Base-by-base conservation (phyloP, 2,797 vertebrate species). In the Micromesistius poutassou region DNA sequence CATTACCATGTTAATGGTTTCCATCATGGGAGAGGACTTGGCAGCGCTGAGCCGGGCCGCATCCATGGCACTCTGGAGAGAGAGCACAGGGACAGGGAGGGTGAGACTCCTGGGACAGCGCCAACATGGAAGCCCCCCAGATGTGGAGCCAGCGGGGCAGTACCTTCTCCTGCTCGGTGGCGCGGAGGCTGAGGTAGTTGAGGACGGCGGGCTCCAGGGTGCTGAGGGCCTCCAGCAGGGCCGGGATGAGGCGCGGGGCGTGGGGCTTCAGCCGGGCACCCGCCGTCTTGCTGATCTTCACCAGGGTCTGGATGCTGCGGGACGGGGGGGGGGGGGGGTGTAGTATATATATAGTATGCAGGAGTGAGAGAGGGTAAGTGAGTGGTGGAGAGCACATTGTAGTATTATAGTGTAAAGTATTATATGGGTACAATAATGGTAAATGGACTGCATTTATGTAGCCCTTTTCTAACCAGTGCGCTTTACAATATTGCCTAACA, bases 1-100 rank as follows among this genome's bases (percentile, higher is more conserved):
- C 85, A 89, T 89, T 91, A 98, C 98, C 97, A 98, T 97, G 89
- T 98, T 98, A 83, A 99, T 91, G 0, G 98, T 99, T 92, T 99
- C 98, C 98, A 99, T 99, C 97, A 99, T 98, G 46, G 97, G 98
- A 82, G 98, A 99, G 3, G 97, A 97, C 83, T 97, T 99, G 76
- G 97, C 97, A 89, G 97, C 97, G 89, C 95, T 99, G 81, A 99
- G 95, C 84, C 98, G 95, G 79, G 98, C 97, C 81, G 94, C 96
- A 79, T 99, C 98, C 98, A 99, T 96, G 74, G 96, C 96, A 89
- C 94, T 94, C 98, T 99, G 22, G 62, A 78, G 72, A 62, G 62
- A 71, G 14, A 75, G 31, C 5, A 71, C 5, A 73, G n/a, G 55
- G 2, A 73, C 73, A 33, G 5, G 55, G 55, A 1, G 46, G 55